Conservation (phyloP, 2,113 vertebrate genomes). For the Hyperoodon ampullatus region DNA sequence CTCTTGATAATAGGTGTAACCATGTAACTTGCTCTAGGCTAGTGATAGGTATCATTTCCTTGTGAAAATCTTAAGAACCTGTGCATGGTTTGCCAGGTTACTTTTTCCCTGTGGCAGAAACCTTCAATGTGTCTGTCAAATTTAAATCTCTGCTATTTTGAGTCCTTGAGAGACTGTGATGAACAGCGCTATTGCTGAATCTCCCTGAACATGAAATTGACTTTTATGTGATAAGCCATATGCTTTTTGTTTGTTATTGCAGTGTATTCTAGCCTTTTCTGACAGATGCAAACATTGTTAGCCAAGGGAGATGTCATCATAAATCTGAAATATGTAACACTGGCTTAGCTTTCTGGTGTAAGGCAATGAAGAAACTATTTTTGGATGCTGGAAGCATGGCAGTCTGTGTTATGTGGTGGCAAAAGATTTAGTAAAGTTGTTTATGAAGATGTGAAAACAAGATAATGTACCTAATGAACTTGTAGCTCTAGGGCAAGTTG, state of each 20-base stretch:
- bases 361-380: neutral
- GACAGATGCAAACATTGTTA: neutral
- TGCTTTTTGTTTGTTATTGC: neutral
- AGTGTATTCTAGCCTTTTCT: neutral
- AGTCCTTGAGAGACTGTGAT: neutral
- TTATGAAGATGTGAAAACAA: neutral
- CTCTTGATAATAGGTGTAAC: neutral
- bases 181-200: neutral
- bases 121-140: neutral
- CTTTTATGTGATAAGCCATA: neutral
- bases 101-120: neutral
- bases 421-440: constrained; percentile 33
- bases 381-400: neutral
- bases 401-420: neutral
- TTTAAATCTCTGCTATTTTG: neutral
- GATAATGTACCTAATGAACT: neutral
- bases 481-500: neutral
- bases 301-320: neutral
- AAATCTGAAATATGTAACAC: neutral
- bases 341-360: neutral
- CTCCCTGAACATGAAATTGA: neutral
- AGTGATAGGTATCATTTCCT: neutral
- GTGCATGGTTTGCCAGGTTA: neutral
- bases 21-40: neutral
- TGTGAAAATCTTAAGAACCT: neutral